phyloP scores from a whole-genome alignment of 1,140 invertebrate genomes.

The Pseudomyrmex cubaensis region DNA sequence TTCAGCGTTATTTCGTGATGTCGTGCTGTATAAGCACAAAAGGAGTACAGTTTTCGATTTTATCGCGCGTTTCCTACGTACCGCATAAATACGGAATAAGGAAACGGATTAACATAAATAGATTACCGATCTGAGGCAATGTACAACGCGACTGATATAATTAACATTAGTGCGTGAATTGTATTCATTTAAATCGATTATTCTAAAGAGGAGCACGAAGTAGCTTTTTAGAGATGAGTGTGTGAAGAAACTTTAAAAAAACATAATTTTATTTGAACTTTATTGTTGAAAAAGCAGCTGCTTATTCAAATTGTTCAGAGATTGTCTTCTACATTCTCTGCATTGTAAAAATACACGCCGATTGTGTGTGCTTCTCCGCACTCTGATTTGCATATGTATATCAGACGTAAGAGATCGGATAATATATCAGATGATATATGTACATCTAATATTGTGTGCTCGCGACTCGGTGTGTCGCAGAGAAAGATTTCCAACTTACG shows the following conservation, averaged over 20 bases:
- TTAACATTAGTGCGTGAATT: constrained; percentile 6
- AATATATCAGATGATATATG: not conserved
- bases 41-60: constrained; percentile 10
- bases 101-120: constrained; percentile 36
- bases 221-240: not conserved
- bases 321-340: not conserved
- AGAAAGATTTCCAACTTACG: too few species aligned
- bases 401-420: not conserved
- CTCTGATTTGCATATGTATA: constrained; percentile 29
- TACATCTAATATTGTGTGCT: too few species aligned
- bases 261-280: not conserved
- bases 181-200: constrained; percentile 46
- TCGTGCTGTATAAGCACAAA: not conserved
- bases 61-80: constrained; percentile 4
- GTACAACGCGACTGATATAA: constrained; percentile 10
- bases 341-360: constrained; percentile 30
- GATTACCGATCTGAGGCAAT: constrained; percentile 14
- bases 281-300: too few species aligned
- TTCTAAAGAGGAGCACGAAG: not conserved
- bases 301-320: constrained; percentile 4
- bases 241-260: not conserved
- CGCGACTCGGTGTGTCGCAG: too few species aligned
- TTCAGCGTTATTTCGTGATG: not conserved
- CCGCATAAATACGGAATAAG: constrained; percentile 10
- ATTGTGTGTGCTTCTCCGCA: constrained; percentile 1